Evolutionary conservation across 2,888 invertebrate genomes (phyloP).

Genomic region (Omphaloscelis lunosa): DNA sequence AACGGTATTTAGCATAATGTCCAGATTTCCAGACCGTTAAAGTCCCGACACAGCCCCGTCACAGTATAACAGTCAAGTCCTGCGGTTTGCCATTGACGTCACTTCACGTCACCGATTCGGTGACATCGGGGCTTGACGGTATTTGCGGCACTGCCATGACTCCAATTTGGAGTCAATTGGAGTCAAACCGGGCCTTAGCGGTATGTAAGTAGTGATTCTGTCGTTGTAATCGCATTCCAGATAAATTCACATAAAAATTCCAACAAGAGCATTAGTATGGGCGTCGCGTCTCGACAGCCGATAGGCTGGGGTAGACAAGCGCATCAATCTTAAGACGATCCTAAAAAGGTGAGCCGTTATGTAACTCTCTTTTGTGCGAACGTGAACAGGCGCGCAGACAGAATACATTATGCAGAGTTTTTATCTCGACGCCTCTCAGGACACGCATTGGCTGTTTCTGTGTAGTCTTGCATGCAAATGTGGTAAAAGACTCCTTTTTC

Average conservation of each 20-base stretch:
- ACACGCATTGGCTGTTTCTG: constrained; percentile 72
- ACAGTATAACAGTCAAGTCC: too few species aligned
- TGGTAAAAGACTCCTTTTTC: constrained; percentile 70
- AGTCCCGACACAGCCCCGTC: too few species aligned
- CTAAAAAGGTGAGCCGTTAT: constrained; percentile 77
- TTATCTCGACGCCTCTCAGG: constrained; percentile 75
- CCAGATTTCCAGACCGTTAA: not conserved
- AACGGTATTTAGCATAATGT: not conserved
- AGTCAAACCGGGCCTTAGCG: too few species aligned
- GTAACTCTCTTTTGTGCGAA: constrained; percentile 73
- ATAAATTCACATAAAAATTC: constrained; percentile 50
- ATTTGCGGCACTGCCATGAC: too few species aligned
- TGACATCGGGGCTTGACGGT: too few species aligned
- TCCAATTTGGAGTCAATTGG: too few species aligned
- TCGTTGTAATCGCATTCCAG: constrained; percentile 29
- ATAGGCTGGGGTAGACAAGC: constrained; percentile 66
- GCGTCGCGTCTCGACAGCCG: constrained; percentile 61
- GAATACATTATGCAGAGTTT: constrained; percentile 82
- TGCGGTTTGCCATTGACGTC: too few species aligned
- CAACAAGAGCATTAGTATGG: constrained; percentile 57
- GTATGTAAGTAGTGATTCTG: not conserved
- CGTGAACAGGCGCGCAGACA: constrained; percentile 75
- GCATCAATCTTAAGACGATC: constrained; percentile 71
- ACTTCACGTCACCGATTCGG: too few species aligned
- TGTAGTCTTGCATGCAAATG: constrained; percentile 78